A percentile compares a stretch with the other conserved stretches of the same genome.
Evolutionary conservation across 2,113 vertebrate species (phyloP).

Genomic region (Agapornis roseicollis): DNA sequence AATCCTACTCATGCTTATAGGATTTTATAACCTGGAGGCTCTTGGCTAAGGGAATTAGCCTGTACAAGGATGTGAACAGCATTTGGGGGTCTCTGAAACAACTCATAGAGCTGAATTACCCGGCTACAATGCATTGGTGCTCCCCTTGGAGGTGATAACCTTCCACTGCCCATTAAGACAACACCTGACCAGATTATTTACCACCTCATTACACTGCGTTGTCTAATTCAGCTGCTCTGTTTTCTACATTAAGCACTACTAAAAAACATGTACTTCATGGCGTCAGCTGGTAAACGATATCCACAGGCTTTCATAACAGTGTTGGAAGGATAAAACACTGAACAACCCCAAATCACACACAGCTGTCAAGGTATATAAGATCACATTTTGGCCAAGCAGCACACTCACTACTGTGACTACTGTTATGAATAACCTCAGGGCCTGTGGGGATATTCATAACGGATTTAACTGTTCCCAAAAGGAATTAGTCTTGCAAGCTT

Average conservation of each 20-base stretch:
- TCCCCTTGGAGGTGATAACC: not conserved
- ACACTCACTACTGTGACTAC: not conserved
- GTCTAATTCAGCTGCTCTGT: not conserved
- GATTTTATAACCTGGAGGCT: not conserved
- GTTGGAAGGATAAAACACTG: not conserved
- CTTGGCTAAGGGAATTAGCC: not conserved
- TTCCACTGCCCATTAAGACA: not conserved
- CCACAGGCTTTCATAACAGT: not conserved
- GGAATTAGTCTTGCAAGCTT: not conserved
- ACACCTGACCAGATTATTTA: not conserved
- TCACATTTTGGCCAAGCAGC: not conserved
- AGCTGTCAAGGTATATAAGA: not conserved
- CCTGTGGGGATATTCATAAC: not conserved
- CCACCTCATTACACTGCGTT: not conserved
- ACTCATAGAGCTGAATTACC: not conserved
- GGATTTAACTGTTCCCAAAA: not conserved
- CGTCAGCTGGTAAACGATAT: rapidly evolving
- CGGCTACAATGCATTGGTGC: not conserved
- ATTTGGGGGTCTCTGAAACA: not conserved
- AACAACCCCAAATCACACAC: not conserved
- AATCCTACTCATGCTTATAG: not conserved
- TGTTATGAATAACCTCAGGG: not conserved
- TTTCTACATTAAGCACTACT: not conserved
- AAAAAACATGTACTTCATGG: not conserved
- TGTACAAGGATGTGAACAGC: not conserved